Conservation (phyloP, 2,888 invertebrate species). For the Eupithecia abbreviata region DNA sequence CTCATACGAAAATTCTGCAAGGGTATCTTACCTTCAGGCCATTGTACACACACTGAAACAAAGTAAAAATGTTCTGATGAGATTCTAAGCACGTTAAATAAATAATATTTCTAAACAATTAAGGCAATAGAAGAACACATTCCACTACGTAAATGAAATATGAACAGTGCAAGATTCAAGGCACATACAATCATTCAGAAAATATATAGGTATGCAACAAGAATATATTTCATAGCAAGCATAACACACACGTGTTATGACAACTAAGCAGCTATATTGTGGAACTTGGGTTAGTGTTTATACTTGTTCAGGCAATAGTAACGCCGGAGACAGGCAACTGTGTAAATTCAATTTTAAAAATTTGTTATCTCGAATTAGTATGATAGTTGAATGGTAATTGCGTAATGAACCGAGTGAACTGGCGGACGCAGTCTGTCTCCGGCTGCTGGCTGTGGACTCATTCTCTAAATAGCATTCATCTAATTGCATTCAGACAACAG, state of each 20-base stretch:
- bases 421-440: slow-evolving; percentile 66
- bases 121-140: slow-evolving; percentile 71
- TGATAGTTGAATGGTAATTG: slow-evolving; percentile 15
- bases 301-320: slow-evolving; percentile 60
- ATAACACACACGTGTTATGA: slow-evolving; percentile 33
- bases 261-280: slow-evolving; percentile 36
- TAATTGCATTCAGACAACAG: slow-evolving; percentile 80
- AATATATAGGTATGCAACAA: slow-evolving; percentile 34
- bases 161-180: slow-evolving; percentile 71
- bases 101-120: slow-evolving; percentile 62
- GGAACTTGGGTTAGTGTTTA: slow-evolving; percentile 38
- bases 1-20: slow-evolving; percentile 52
- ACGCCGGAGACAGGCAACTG: slow-evolving; percentile 69
- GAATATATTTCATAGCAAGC: slow-evolving; percentile 28
- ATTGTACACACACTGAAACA: slow-evolving; percentile 95
- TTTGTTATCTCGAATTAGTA: background rate
- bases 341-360: slow-evolving; percentile 10
- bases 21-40: slow-evolving; percentile 91
- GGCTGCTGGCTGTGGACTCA: slow-evolving; percentile 69
- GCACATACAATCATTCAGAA: slow-evolving; percentile 73
- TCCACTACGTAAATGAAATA: slow-evolving; percentile 74
- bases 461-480: slow-evolving; percentile 81
- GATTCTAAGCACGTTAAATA: slow-evolving; percentile 21
- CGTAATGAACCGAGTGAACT: slow-evolving; percentile 39
- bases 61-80: slow-evolving; percentile 58